phyloP scores from a whole-genome alignment of 2,797 vertebrate genomes.

The Otolemur crassicaudatus region DNA sequence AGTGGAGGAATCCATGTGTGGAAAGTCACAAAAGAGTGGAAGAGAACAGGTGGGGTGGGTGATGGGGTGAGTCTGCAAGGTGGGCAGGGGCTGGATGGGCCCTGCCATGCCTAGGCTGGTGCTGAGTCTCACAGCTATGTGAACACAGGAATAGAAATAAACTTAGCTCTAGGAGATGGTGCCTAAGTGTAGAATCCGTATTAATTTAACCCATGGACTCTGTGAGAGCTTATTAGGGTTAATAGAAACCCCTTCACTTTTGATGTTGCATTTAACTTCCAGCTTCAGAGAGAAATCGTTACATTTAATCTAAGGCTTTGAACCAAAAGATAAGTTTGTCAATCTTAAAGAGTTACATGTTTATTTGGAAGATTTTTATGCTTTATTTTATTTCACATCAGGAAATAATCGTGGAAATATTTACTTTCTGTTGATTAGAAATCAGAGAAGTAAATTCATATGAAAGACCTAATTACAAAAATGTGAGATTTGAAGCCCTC shows the following conservation, averaged over 20 bases:
- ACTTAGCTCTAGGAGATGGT: not conserved
- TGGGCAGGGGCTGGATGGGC: not conserved
- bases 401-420: slow-evolving; percentile 28
- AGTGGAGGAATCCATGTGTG: not conserved
- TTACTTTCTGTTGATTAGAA: slow-evolving; percentile 58
- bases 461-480: slow-evolving; percentile 36
- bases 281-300: slow-evolving; percentile 50
- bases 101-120: not conserved
- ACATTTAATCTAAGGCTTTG: slow-evolving; percentile 45
- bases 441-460: slow-evolving; percentile 26
- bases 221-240: slow-evolving; percentile 34
- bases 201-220: not conserved
- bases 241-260: slow-evolving; percentile 36
- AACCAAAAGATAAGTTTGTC: slow-evolving; percentile 52
- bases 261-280: slow-evolving; percentile 31
- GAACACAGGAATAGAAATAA: slow-evolving; percentile 13
- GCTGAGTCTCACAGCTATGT: not conserved
- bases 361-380: slow-evolving; percentile 32
- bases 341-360: not conserved
- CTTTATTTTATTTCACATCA: slow-evolving; percentile 28
- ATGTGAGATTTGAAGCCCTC: not conserved
- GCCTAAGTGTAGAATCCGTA: not conserved
- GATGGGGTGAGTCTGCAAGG: not conserved
- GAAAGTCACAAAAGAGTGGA: not conserved
- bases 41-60: not conserved